A percentile compares a stretch with the other conserved stretches of the same genome.
Conservation (phyloP, 2,113 vertebrate genomes). For the Brachirus orientalis region DNA sequence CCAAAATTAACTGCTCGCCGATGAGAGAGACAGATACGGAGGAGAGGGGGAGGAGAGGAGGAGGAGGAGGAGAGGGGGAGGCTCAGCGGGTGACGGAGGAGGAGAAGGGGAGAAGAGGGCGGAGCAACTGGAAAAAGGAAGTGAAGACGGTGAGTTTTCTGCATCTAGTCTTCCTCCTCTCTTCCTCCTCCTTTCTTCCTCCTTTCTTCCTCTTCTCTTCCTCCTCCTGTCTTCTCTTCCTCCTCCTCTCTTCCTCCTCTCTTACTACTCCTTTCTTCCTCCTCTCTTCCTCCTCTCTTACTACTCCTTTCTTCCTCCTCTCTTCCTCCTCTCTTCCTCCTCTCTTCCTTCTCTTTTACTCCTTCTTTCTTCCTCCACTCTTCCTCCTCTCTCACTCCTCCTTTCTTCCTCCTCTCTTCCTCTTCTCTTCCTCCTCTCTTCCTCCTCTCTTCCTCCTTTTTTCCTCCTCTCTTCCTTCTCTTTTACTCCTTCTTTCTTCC, state of each 20-base stretch:
- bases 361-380: not conserved
- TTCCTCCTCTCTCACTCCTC: not conserved
- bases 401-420: not conserved
- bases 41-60: constrained; percentile 63
- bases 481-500: not conserved
- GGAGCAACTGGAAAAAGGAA: constrained; percentile 66
- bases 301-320: not conserved
- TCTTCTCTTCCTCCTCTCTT: not conserved
- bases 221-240: no score
- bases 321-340: not conserved
- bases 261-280: not conserved
- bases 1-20: constrained; percentile 83
- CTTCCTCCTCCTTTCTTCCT: not conserved
- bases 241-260: not conserved
- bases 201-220: not conserved
- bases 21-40: constrained; percentile 80
- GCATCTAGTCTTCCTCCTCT: not conserved
- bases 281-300: no score
- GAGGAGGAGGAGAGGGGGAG: constrained; percentile 53
- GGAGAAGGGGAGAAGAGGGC: constrained; percentile 68
- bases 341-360: not conserved
- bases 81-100: constrained; percentile 71
- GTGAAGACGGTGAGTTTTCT: constrained; percentile 55
- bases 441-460: not conserved
- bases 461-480: not conserved